These are phyloP conservation scores for Thecophora atra DNA, from an alignment of 2,888 invertebrate species.

Conservation along the genomic window DNA sequence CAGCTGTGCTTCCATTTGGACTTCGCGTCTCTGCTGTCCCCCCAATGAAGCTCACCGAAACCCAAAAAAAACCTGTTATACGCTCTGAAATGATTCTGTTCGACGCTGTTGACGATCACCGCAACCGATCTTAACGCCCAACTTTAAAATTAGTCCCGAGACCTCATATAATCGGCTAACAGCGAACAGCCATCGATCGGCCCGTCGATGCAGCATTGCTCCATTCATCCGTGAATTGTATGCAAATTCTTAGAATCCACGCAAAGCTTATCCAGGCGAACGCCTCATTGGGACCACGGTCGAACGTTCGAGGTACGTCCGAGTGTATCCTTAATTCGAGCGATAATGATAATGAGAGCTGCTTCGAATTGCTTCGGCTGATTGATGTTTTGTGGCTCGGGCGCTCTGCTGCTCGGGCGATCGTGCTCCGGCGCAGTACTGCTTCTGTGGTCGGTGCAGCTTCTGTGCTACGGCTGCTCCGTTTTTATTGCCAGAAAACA, in stretches of 20 bases:
- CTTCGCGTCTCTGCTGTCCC: too few relatives aligned
- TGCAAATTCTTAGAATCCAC: constrained; percentile 36
- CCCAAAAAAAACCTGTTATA: too few relatives aligned
- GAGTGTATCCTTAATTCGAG: constrained; percentile 28
- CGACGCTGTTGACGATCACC: constrained; percentile 26
- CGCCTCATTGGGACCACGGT: neutral
- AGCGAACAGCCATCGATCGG: neutral
- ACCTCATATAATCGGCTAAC: neutral
- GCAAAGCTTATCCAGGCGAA: constrained; percentile 19
- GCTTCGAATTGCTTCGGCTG: constrained; percentile 29
- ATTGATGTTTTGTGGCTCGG: constrained; percentile 22
- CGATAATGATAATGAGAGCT: constrained; percentile 33
- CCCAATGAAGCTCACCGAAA: too few relatives aligned
- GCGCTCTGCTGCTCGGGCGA: constrained; percentile 20
- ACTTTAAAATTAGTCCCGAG: constrained; percentile 26
- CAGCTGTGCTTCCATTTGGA: neutral
- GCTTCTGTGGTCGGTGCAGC: constrained; percentile 37
- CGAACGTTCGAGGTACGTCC: neutral
- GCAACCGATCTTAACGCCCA: constrained; percentile 28
- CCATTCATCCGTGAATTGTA: constrained; percentile 23
- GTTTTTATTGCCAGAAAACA: neutral
- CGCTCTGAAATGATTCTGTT: too few relatives aligned
- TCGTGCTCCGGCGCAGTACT: constrained; percentile 6
- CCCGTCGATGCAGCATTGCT: neutral
- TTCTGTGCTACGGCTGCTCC: constrained; percentile 19